A percentile compares a stretch with the other conserved stretches of the same genome.
Evolutionary conservation across 2,113 vertebrate genomes (phyloP).

Genomic region (Vombatus ursinus): DNA sequence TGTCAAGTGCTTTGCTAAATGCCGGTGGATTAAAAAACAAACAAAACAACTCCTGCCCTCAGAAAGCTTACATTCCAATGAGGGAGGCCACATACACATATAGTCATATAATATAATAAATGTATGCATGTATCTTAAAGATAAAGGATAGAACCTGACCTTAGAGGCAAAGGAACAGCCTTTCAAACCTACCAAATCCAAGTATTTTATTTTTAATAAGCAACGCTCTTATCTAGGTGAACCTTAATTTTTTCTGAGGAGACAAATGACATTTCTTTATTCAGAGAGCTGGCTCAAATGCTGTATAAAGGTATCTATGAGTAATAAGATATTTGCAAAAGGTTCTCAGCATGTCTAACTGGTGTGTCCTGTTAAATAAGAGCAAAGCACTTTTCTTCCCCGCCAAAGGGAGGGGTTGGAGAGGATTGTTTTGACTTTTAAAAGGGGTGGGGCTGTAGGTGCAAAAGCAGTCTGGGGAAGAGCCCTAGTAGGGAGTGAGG

Average conservation of each 20-base stretch:
- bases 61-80: neutral
- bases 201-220: neutral
- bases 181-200: neutral
- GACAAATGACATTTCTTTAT: neutral
- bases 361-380: neutral
- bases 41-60: neutral
- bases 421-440: neutral
- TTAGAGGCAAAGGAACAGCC: neutral
- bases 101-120: neutral
- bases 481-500: neutral
- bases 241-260: neutral
- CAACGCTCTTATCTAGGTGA: neutral
- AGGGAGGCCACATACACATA: neutral
- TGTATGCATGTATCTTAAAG: neutral
- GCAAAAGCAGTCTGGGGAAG: constrained; percentile 55
- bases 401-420: neutral
- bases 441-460: neutral
- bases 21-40: neutral
- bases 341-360: neutral
- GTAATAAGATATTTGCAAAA: neutral
- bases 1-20: neutral
- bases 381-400: neutral
- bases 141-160: neutral
- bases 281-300: neutral
- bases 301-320: neutral